Base-by-base conservation (phyloP, 2,113 vertebrate genomes). In the Vulpes ferrilata region DNA sequence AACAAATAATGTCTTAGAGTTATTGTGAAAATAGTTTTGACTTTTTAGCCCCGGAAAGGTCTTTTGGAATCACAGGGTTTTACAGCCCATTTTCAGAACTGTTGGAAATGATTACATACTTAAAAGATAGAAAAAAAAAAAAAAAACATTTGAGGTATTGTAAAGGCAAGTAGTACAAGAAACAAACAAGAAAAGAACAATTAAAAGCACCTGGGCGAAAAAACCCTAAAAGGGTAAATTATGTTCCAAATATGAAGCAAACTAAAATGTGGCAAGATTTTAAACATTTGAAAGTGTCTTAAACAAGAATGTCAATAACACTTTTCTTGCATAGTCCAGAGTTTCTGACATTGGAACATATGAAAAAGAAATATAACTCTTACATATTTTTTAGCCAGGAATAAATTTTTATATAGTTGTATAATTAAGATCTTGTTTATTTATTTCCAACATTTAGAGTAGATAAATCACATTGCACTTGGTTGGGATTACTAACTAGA, bases 311-410 rank as follows among this genome's bases (percentile, higher is more conserved):
- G 4, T 23, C 71, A 79, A 1, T 32, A 38, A 48, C 48, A 73
- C 65, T 96, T 93, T 95, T 62, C 71, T 92, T 88, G 19, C 6
- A 2, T 59, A 19, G 10, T 90, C 48, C 51, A 60, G n/a, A 8
- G 30, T 67, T 92, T 25, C 2, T 87, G 55, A 84, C 73, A 19
- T n/a, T 90, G 11, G 53, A 93, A 32, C 35, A 78, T 11, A 74
- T 23, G 20, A 90, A 88, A 93, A 88, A 30, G 25, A 84, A 80
- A 88, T 90, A n/a, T 27, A 92, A 80, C 95, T 35, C 25, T 84
- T 84, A 53, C 48, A 55, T 93, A 25, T 55, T 78, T 78, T 94
- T 94, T 73, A 35, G 25, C 48, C 35, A 88, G 53, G 1, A 84
- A 11, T 80, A 22, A 84, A 76, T 85, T 71, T 57, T 81, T 96